Evolutionary conservation across 1,140 invertebrate species (phyloP).

Genomic region (Pogonomyrmex californicus): DNA sequence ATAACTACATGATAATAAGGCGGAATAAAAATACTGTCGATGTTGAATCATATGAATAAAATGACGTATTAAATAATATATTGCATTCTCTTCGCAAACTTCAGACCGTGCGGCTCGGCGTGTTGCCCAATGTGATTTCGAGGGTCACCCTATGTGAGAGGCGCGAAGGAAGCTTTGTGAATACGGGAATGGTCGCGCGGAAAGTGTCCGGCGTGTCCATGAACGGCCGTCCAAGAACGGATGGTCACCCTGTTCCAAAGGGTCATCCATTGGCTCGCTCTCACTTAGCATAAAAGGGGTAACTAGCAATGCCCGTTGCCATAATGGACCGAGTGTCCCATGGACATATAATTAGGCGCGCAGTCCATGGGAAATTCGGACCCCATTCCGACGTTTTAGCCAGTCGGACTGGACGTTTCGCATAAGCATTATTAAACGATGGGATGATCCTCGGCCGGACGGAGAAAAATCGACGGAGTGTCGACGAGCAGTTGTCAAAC

Average conservation of each 20-base stretch:
- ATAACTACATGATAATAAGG: background rate
- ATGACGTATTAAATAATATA: background rate
- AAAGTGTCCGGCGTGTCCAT: slow-evolving; percentile 80
- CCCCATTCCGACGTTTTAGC: slow-evolving; percentile 73
- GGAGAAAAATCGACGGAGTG: slow-evolving; percentile 38
- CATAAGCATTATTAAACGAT: slow-evolving; percentile 55
- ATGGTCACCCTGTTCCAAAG: slow-evolving; percentile 71
- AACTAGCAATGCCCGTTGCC: slow-evolving; percentile 79
- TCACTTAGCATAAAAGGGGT: slow-evolving; percentile 86
- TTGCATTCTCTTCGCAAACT: background rate
- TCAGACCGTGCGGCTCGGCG: background rate
- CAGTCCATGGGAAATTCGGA: slow-evolving; percentile 85
- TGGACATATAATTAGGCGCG: slow-evolving; percentile 85
- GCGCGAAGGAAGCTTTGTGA: slow-evolving; percentile 69
- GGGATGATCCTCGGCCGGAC: slow-evolving; percentile 63
- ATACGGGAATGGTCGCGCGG: slow-evolving; percentile 78
- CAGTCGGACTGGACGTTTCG: slow-evolving; percentile 47
- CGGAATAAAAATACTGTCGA: background rate
- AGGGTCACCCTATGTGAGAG: slow-evolving; percentile 70
- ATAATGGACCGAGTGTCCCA: slow-evolving; percentile 85
- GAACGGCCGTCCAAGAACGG: slow-evolving; percentile 75
- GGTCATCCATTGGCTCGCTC: slow-evolving; percentile 84
- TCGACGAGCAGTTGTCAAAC: slow-evolving; percentile 58
- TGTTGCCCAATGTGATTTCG: slow-evolving; percentile 58
- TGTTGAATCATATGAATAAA: background rate